A percentile compares a stretch with the other conserved stretches of the same genome.
Evolutionary conservation across 2,888 invertebrate species (phyloP).

Genomic region (Schizaphis graminum): DNA sequence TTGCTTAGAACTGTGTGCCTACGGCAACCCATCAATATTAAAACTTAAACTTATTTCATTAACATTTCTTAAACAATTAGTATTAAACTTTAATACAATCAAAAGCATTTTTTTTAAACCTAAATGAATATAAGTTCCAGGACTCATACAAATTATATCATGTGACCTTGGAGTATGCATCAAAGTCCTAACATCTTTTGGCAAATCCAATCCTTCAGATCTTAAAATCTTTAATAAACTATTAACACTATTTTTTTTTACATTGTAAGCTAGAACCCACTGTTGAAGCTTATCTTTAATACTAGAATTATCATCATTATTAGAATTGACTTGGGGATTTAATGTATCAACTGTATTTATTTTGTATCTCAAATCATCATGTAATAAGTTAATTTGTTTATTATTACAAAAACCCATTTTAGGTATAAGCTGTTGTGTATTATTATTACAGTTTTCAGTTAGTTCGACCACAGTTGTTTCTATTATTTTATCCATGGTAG

Average conservation of each 20-base stretch:
- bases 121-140: slow-evolving; percentile 25
- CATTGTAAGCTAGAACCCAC: background rate
- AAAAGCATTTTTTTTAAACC: slow-evolving; percentile 14
- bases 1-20: background rate
- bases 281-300: slow-evolving; percentile 16
- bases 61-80: background rate
- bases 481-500: too few species aligned
- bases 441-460: background rate
- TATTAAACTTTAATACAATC: background rate
- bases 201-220: slow-evolving; percentile 16
- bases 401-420: background rate
- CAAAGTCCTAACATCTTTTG: slow-evolving; percentile 1
- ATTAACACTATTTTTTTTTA: slow-evolving; percentile 17
- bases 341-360: background rate
- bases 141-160: background rate
- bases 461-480: too few species aligned
- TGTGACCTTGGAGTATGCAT: slow-evolving; percentile 26
- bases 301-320: background rate
- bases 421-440: background rate
- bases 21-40: slow-evolving; percentile 9
- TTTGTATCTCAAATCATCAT: background rate
- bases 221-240: background rate
- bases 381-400: background rate
- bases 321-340: background rate
- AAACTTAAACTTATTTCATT: background rate